A percentile compares a stretch with the other conserved stretches of the same genome.
These are phyloP conservation scores for Psococerastis gibbosa DNA, from an alignment of 2,888 invertebrate species.

Conservation along the genomic window DNA sequence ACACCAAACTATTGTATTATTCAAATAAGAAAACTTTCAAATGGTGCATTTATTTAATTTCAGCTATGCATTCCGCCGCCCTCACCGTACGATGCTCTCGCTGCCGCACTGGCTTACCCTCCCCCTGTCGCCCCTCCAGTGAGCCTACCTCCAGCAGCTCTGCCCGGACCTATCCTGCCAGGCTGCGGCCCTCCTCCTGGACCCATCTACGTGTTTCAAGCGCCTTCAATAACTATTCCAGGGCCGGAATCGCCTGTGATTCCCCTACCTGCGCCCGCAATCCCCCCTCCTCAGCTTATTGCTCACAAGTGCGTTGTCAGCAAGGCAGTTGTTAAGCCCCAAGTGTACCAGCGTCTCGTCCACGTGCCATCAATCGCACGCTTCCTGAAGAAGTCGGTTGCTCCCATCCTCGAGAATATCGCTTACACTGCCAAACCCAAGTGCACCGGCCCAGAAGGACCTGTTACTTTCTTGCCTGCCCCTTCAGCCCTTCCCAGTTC, in stretches of 20 bases:
- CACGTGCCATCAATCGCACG: neutral
- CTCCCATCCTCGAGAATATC: constrained; percentile 5
- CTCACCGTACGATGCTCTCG: neutral
- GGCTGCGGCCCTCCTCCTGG: neutral
- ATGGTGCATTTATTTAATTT: no score
- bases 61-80: constrained; percentile 1
- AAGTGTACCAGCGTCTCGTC: constrained; percentile 1
- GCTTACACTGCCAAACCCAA: constrained; percentile 8
- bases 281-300: constrained; percentile 2
- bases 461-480: neutral
- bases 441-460: neutral
- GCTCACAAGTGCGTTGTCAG: constrained; percentile 6
- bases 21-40: no score
- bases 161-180: neutral
- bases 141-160: neutral
- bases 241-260: neutral
- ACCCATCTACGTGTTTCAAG: neutral
- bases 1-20: no score
- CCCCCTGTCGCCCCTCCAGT: neutral
- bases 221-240: constrained; percentile 5
- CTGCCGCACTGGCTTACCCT: neutral
- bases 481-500: neutral
- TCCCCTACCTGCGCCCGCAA: neutral
- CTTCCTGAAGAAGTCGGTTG: constrained; percentile 2
- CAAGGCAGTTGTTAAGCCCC: constrained; percentile 8